phyloP scores from a whole-genome alignment of 2,888 invertebrate species.

The Xestobium rufovillosum region DNA sequence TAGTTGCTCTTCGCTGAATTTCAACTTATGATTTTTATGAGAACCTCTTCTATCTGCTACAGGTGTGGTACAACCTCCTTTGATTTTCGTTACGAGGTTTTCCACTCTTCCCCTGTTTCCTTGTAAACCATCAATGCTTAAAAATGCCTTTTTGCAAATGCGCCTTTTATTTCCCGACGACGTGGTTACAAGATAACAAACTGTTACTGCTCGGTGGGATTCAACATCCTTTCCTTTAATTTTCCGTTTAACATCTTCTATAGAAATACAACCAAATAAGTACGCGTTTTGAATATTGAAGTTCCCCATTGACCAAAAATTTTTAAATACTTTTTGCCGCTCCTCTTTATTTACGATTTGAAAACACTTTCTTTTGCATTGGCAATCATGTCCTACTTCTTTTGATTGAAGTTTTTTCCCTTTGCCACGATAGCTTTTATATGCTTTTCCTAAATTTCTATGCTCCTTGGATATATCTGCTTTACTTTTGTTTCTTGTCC shows the following conservation, averaged over 20 bases:
- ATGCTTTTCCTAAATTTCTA: not conserved
- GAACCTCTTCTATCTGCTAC: slow-evolving; percentile 8
- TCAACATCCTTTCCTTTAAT: slow-evolving; percentile 5
- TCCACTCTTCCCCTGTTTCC: slow-evolving; percentile 4
- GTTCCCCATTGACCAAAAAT: slow-evolving; percentile 7
- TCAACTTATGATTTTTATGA: slow-evolving; percentile 12
- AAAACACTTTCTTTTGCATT: not conserved
- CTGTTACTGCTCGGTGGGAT: too few species aligned
- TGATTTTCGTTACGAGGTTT: slow-evolving; percentile 8
- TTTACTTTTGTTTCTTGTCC: too few species aligned
- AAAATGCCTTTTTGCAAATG: slow-evolving; percentile 10
- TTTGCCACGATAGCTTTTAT: not conserved
- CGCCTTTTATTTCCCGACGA: slow-evolving; percentile 14
- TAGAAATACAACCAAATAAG: slow-evolving; percentile 7
- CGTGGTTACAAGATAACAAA: too few species aligned
- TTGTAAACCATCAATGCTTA: slow-evolving; percentile 10
- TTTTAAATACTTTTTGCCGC: slow-evolving; percentile 8
- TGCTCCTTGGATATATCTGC: too few species aligned
- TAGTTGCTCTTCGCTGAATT: slow-evolving; percentile 6
- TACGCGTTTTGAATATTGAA: slow-evolving; percentile 9
- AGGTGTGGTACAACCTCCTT: slow-evolving; percentile 5
- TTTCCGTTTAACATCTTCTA: slow-evolving; percentile 3
- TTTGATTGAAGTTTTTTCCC: not conserved
- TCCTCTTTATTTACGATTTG: not conserved
- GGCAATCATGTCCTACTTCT: not conserved